phyloP scores from a whole-genome alignment of 2,888 invertebrate genomes.

The Apodemia mormo region DNA sequence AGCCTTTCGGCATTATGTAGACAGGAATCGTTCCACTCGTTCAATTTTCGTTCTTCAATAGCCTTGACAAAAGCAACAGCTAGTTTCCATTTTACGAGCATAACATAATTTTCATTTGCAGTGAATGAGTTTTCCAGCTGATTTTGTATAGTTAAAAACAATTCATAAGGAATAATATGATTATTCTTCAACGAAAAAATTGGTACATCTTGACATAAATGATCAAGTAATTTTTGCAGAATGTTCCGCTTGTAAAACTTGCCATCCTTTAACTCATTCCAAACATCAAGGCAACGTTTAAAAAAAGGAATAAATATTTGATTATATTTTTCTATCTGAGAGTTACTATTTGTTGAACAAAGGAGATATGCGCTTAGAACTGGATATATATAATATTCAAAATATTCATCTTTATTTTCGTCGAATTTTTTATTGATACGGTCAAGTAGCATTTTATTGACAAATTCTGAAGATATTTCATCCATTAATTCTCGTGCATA shows the following conservation, averaged over 20 bases:
- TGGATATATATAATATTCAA: constrained; percentile 36
- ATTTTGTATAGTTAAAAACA: constrained; percentile 44
- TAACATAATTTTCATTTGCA: constrained; percentile 51
- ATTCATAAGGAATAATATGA: constrained; percentile 43
- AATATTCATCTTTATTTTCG: constrained; percentile 29
- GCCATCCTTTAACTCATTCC: constrained; percentile 42
- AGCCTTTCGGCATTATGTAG: constrained; percentile 44
- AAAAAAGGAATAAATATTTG: constrained; percentile 50
- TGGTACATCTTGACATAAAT: constrained; percentile 44
- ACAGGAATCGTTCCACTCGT: constrained; percentile 42
- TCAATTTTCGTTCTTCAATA: constrained; percentile 31
- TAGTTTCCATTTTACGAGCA: constrained; percentile 55
- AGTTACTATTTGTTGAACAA: constrained; percentile 45
- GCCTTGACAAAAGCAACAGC: constrained; percentile 44
- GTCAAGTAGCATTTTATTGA: constrained; percentile 48
- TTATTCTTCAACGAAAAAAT: constrained; percentile 35
- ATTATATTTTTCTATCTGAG: constrained; percentile 50
- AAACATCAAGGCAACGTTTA: constrained; percentile 43
- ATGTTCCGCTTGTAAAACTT: constrained; percentile 37
- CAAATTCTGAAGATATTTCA: constrained; percentile 47
- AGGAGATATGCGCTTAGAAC: constrained; percentile 52
- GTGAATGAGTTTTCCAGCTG: constrained; percentile 43
- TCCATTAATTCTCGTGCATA: constrained; percentile 51
- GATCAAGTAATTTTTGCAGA: constrained; percentile 38
- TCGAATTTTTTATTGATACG: constrained; percentile 46